phyloP scores from a whole-genome alignment of 1,140 invertebrate genomes.

The Dolichoris vasculosae region DNA sequence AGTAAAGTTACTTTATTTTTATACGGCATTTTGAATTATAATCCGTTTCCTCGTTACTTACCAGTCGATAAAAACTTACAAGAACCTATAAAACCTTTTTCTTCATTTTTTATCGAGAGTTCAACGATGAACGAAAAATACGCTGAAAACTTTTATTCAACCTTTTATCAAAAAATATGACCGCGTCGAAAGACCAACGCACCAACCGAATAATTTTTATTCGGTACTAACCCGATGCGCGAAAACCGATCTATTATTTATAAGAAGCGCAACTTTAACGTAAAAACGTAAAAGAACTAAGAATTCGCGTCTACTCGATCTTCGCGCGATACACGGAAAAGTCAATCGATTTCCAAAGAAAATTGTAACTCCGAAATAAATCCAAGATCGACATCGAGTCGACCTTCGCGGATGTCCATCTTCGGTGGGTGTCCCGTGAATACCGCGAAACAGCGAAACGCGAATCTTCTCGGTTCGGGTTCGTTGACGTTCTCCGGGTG shows the following conservation, averaged over 20 bases:
- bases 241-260: too few species aligned
- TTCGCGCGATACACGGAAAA: neutral
- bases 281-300: too few species aligned
- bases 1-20: neutral
- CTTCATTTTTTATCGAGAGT: neutral
- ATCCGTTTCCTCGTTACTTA: neutral
- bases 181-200: too few species aligned
- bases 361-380: neutral
- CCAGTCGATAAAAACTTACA: neutral
- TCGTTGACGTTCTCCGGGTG: too few species aligned
- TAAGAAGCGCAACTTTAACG: too few species aligned
- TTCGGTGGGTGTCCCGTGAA: neutral
- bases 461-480: too few species aligned
- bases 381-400: neutral
- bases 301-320: neutral
- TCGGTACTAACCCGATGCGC: too few species aligned
- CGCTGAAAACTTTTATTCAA: neutral
- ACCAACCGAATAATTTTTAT: too few species aligned
- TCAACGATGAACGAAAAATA: neutral
- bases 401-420: neutral
- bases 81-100: neutral
- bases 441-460: neutral
- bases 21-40: neutral
- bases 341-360: neutral
- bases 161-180: too few species aligned